Base-by-base conservation (phyloP, 2,797 vertebrate species). In the Thaleichthys pacificus region DNA sequence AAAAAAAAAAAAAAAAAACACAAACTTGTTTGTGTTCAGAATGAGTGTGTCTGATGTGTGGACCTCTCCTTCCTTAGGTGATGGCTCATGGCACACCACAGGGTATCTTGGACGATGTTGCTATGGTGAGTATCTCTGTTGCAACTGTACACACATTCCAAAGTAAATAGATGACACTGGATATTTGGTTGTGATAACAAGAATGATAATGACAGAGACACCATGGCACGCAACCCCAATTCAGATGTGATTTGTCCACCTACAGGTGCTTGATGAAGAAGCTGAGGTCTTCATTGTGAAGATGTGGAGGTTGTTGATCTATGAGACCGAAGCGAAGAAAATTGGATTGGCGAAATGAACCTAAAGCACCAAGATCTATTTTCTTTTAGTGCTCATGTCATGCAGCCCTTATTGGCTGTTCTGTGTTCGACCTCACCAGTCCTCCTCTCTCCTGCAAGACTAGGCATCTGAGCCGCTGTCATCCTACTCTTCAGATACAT, bases 221-320 rank as follows among this genome's bases (percentile, higher is more conserved):
- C 19, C 5, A 12, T 2, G n/a, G 17, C 12, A 35, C 38, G 2
- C 19, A 22, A 38, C 30, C 15, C 4, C 26, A 62, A 30, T 58
- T 17, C 51, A 56, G 22, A 49, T 66, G 11, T 11, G 51, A 3
- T 21, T n/a, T 54, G 5, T 67, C 24, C 15, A 24, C 2, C 17
- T 7, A 12, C 80, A 99, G 97, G 97, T 99, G 82, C 93, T 99
- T 62, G 97, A 99, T 87, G 98, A 99, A 95, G 98, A 99, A 93
- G 98, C 98, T 26, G 97, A 99, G 91, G 97, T 99, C 85, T 99
- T 99, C 91, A 97, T 99, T 79, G 98, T 99, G 84, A 99, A 99
- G 95, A 99, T 99, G 98, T 99, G 98, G 98, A 89, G 98, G 89
- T 91, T 99, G 89, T 95, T 99, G 87, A 99, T 99, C 91, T 99